A percentile compares a stretch with the other conserved stretches of the same genome.
Conservation (phyloP, 2,113 vertebrate species). For the Plecturocebus donacophilus region DNA sequence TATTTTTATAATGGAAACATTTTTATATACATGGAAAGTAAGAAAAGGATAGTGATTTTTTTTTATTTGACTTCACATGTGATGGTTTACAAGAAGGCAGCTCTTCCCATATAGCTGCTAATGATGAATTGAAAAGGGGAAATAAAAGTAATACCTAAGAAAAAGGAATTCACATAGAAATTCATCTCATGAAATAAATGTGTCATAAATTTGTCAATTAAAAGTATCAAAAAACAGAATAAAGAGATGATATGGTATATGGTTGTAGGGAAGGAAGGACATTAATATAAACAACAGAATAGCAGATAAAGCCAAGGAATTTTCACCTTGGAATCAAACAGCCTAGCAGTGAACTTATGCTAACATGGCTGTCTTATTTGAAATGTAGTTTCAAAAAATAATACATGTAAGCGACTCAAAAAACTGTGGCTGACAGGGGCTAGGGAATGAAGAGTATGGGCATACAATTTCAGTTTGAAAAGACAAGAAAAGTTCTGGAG, state of each 20-base stretch:
- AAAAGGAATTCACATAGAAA: neutral
- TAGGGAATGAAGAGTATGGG: neutral
- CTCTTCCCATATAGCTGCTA: neutral
- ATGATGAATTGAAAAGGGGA: neutral
- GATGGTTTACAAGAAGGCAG: neutral
- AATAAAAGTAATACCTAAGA: neutral
- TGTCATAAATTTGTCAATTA: neutral
- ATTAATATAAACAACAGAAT: neutral
- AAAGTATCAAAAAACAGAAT: neutral
- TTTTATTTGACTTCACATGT: neutral
- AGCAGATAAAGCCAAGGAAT: neutral
- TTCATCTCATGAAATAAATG: neutral
- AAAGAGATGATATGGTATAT: neutral
- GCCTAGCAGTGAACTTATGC: neutral
- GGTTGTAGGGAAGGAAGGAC: neutral
- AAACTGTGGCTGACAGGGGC: neutral
- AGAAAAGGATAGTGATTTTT: neutral
- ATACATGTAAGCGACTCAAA: neutral
- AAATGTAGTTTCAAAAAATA: constrained; percentile 32
- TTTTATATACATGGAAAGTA: neutral
- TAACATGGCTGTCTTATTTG: neutral
- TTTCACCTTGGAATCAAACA: constrained; percentile 16
- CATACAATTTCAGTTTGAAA: neutral
- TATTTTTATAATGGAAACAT: constrained; percentile 22
- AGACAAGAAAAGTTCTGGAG: neutral